Conservation (phyloP, 2,888 invertebrate species). For the Dilophus febrilis region DNA sequence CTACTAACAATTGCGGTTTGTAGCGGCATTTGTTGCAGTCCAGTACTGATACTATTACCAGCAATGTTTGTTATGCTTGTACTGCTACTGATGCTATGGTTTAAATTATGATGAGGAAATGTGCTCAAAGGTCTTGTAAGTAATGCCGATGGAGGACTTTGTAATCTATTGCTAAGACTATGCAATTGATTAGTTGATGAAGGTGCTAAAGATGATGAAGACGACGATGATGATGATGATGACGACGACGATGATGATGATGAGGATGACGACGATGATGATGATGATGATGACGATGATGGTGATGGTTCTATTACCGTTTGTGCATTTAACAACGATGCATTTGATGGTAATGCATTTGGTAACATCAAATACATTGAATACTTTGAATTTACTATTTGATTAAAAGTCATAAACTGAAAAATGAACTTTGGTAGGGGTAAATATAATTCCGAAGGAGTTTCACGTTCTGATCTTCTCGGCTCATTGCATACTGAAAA, state of each 20-base stretch:
- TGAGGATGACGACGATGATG: conserved; percentile 10
- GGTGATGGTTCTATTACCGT: neutral
- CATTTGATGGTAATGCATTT: neutral
- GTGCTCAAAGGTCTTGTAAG: conserved; percentile 16
- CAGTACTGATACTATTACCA: conserved; percentile 21
- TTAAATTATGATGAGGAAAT: too few species aligned
- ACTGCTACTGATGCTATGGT: too few species aligned
- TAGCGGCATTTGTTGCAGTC: neutral
- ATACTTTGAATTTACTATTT: too few species aligned
- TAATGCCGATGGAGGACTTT: conserved; percentile 27
- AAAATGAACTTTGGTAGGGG: conserved; percentile 75
- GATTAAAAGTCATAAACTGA: too few species aligned
- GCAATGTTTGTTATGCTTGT: too few species aligned
- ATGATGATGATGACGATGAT: conserved; percentile 9
- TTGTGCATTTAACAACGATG: neutral
- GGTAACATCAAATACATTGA: too few species aligned
- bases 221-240: neutral
- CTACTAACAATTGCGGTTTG: too few species aligned
- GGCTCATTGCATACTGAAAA: too few species aligned
- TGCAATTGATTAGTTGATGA: neutral
- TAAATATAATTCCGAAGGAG: conserved; percentile 55
- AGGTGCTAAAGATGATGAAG: conserved; percentile 18
- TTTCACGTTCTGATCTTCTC: conserved; percentile 45
- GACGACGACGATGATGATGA: conserved; percentile 9
- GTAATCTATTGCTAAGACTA: too few species aligned